These are phyloP conservation scores for Poliocrania exsul DNA, from an alignment of 2,797 vertebrate genomes.

Conservation along the genomic window DNA sequence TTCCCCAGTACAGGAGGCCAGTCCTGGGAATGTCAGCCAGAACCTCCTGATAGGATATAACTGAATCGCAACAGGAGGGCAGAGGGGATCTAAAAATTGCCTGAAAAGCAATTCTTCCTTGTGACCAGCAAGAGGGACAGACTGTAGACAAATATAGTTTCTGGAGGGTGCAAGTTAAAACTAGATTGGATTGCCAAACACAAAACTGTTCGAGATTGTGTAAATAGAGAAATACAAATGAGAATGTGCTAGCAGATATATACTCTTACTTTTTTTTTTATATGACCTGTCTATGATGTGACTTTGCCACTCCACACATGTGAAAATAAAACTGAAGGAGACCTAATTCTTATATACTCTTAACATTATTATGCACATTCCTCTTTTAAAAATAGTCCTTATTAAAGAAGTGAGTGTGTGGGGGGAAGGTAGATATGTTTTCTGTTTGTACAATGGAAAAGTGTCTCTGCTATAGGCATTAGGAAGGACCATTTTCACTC, in stretches of 20 bases:
- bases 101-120: conserved; percentile 25
- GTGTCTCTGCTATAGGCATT: not conserved
- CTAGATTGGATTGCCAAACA: not conserved
- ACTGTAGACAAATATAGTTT: not conserved
- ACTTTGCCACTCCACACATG: not conserved
- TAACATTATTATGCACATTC: not conserved
- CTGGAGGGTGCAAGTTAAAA: not conserved
- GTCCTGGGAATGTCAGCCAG: not conserved
- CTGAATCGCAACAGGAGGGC: not conserved
- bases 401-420: not conserved
- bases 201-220: not conserved
- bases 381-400: not conserved
- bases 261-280: not conserved
- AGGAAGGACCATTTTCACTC: not conserved
- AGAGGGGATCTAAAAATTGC: conserved; percentile 19
- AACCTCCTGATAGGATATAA: not conserved
- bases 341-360: not conserved
- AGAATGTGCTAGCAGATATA: not conserved
- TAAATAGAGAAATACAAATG: not conserved
- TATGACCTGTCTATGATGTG: not conserved
- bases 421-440: not conserved
- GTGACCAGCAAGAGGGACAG: not conserved
- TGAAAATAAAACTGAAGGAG: not conserved
- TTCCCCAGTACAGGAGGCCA: not conserved
- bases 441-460: not conserved